These are phyloP conservation scores for Idris sp. DNA, from an alignment of 1,140 invertebrate species.

Conservation along the genomic window DNA sequence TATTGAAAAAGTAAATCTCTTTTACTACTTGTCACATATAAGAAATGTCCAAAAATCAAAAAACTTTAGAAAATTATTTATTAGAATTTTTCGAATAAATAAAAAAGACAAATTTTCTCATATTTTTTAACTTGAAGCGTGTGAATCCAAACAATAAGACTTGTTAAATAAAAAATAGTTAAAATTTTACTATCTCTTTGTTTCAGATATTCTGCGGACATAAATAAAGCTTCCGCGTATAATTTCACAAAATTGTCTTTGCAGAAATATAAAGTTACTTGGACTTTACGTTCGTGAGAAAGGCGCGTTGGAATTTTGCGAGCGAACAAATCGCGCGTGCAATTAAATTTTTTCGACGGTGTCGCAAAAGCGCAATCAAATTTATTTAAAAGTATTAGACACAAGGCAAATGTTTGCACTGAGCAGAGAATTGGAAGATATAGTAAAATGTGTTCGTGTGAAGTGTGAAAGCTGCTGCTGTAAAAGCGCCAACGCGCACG, in stretches of 20 bases:
- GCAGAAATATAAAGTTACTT: not conserved
- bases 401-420: conserved; percentile 26
- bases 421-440: conserved; percentile 25
- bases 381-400: conserved; percentile 32
- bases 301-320: not conserved
- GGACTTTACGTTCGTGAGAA: not conserved
- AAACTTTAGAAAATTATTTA: no score
- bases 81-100: no score
- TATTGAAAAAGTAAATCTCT: no score
- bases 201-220: not conserved
- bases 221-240: conserved; percentile 34
- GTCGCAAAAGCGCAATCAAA: conserved; percentile 4
- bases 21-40: no score
- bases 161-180: conserved; percentile 26
- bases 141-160: conserved; percentile 22
- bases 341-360: conserved; percentile 29
- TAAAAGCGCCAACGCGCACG: conserved; percentile 72
- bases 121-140: no score
- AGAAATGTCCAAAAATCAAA: no score
- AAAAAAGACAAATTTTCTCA: no score
- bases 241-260: conserved; percentile 27
- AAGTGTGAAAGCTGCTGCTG: no score
- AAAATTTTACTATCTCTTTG: conserved; percentile 24
- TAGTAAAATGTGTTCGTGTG: conserved; percentile 42
- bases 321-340: not conserved